Conservation (phyloP, 2,113 vertebrate genomes). For the Lycaon pictus region DNA sequence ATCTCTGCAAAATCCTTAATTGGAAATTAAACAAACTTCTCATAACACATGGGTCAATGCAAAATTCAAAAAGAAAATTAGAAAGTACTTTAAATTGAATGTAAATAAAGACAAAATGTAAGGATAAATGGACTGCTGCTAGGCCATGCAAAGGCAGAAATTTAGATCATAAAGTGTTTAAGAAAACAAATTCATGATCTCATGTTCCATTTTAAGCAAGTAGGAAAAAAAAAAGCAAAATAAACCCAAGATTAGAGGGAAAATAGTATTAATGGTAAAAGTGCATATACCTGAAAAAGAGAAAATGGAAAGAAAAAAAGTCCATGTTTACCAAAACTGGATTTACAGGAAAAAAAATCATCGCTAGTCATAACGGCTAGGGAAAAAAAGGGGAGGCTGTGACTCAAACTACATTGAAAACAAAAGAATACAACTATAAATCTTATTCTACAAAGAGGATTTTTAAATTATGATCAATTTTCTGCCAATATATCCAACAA, state of each 20-base stretch:
- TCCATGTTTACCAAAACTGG: neutral
- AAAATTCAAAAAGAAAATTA: neutral
- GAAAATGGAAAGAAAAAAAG: neutral
- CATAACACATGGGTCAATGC: neutral
- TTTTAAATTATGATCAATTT: neutral
- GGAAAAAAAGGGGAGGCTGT: accelerated
- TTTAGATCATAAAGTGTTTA: neutral
- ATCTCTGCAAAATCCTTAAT: neutral
- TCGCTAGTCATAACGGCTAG: neutral
- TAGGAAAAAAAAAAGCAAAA: neutral
- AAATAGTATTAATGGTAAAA: neutral
- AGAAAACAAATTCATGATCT: neutral
- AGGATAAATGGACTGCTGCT: neutral
- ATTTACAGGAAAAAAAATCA: neutral
- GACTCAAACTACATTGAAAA: neutral
- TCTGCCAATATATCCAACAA: neutral
- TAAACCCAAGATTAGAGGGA: neutral
- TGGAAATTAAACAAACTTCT: neutral
- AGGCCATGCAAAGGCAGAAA: neutral
- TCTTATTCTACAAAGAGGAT: neutral
- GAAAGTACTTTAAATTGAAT: neutral
- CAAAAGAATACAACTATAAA: neutral
- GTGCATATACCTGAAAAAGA: neutral
- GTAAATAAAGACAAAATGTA: neutral
- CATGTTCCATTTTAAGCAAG: neutral